Evolutionary conservation across 2,797 vertebrate genomes (phyloP), one percentile per base, ranked within the genome.

Genomic region (Phoxinus dragarum): DNA sequence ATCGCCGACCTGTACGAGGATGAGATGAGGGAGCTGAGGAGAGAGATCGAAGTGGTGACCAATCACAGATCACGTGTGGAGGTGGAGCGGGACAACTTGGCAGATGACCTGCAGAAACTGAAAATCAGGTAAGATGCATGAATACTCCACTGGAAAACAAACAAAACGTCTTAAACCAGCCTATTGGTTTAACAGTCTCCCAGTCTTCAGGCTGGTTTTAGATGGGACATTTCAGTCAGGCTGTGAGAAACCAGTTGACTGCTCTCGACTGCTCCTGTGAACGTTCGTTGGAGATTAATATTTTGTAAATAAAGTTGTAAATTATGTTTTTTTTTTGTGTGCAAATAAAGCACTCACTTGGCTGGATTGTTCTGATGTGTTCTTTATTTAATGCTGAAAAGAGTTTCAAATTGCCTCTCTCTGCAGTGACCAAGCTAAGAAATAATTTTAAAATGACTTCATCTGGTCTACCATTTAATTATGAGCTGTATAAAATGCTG

Each of bases 1-100:
- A 94, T 98, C 52, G 96, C 96, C 0, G 97, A 98, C 93, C 93
- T 98, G 88, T 99, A 98, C 0, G 97, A 99, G 92, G 97, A 98
- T 89, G 97, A 99, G 94, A 95, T 99, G 96, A 94, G 95, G 11
- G 97, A 98, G 88, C 94, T 99, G 85, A 93, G 97, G 86, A 94
- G 96, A 80, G 97, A 99, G 93, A 93, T 98, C 72, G 97, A 99
- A 82, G 84, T 96, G 72, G 93, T 98, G 90, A 97, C 97, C 92
- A 97, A 93, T 92, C 97, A 99, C 92, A 94, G 96, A 88, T 96
- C 97, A 0, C 95, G 97, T 1, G 93, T 97, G 0, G 98, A 98
- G 85, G 95, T 98, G 1, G 97, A 99, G 92, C 93, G 97, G 0
- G 98, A 98, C 94, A 99, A 98, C 92, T 93, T 98, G 87, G 92